These are phyloP conservation scores for Notiomystis cincta DNA, from an alignment of 2,113 vertebrate genomes.

Conservation along the genomic window DNA sequence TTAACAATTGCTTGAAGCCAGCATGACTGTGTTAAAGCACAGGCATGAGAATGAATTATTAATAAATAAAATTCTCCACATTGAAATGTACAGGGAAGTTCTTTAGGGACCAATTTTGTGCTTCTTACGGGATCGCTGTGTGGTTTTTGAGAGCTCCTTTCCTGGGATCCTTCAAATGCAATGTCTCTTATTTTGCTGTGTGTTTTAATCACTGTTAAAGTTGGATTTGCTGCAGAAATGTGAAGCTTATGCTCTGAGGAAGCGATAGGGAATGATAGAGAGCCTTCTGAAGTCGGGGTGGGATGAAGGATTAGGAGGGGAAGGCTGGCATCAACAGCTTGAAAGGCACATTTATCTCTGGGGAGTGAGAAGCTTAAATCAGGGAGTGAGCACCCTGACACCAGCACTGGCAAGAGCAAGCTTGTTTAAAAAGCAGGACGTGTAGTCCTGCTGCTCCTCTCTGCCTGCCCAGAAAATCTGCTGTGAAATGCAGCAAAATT, in stretches of 20 bases:
- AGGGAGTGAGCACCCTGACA: neutral
- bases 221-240: neutral
- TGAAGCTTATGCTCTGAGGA: neutral
- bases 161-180: neutral
- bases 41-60: neutral
- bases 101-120: neutral
- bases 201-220: slow-evolving; percentile 18
- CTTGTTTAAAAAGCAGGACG: neutral
- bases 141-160: neutral
- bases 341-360: neutral
- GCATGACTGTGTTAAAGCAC: neutral
- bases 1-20: neutral
- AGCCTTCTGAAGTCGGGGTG: neutral
- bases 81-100: neutral
- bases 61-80: neutral
- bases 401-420: neutral
- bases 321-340: neutral
- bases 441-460: neutral
- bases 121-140: neutral
- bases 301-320: neutral
- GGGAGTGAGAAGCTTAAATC: slow-evolving; percentile 30
- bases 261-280: neutral
- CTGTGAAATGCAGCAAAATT: neutral
- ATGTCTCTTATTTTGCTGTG: neutral
- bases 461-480: neutral